Evolutionary conservation across 2,888 invertebrate genomes (phyloP), one percentile per base, ranked within the genome.

Genomic region (Siphlonurus alternatus): DNA sequence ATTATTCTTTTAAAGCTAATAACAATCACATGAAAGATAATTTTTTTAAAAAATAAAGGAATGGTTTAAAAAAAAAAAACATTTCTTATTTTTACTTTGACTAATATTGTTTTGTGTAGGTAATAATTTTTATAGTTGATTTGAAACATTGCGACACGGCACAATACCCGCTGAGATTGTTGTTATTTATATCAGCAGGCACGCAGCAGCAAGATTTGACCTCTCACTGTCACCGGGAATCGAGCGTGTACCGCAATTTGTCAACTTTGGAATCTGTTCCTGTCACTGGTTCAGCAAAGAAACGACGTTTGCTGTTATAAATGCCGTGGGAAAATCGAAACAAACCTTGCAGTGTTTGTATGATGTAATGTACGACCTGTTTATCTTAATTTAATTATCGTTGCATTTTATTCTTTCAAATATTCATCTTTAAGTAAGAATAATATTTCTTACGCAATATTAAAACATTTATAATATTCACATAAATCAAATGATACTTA

Each of bases 191-290:
- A 38, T n/a, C n/a, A n/a, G n/a, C n/a, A n/a, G n/a, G n/a, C n/a
- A n/a, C n/a, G n/a, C n/a, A n/a, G n/a, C n/a, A n/a, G 56, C n/a
- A 22, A n/a, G 56, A 7, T 56, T 56, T 10, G n/a, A n/a, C 20
- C 56, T 56, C 5, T 56, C n/a, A n/a, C 5, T 56, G 38, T 38
- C 7, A 38, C 38, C 38, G 38, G 15, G 19, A 20, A 56, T 5
- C 20, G 19, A n/a, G 20, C 56, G 56, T 56, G 56, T 22, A 56
- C n/a, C 56, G 56, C 56, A 56, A 56, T 56, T 56, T 56, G 56
- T 56, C 56, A 56, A 56, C 56, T 56, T 56, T n/a, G 56, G 56
- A 56, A 56, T 56, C 56, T 56, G 7, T 22, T 7, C 56, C 22
- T 56, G 56, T 56, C 56, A 56, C 56, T 56, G 5, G 15, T 15